These are phyloP conservation scores for Trematomus loennbergii DNA, from an alignment of 2,113 vertebrate genomes.

Conservation along the genomic window DNA sequence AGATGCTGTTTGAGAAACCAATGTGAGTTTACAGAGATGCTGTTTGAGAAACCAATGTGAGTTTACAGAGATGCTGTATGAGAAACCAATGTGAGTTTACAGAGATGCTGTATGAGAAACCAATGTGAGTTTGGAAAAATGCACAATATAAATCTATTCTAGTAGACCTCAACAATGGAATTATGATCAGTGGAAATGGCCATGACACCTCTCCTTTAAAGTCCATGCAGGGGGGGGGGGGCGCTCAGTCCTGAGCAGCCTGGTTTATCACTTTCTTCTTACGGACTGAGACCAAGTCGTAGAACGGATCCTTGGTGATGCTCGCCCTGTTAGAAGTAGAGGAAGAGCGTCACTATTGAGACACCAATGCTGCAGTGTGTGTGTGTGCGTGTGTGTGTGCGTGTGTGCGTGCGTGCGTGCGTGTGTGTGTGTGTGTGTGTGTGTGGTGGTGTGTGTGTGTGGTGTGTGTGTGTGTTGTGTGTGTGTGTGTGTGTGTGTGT, in stretches of 20 bases:
- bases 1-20: no score
- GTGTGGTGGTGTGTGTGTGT: neutral
- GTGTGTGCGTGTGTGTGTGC: neutral
- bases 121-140: no score
- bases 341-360: neutral
- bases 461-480: conserved; percentile 7
- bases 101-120: no score
- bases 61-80: no score
- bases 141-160: no score
- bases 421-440: neutral
- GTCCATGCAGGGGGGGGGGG: neutral
- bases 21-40: no score
- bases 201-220: no score
- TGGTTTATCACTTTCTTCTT: conserved; percentile 93
- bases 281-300: conserved; percentile 91
- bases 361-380: neutral
- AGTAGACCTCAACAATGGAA: no score
- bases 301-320: conserved; percentile 95
- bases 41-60: no score
- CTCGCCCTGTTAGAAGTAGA: conserved; percentile 86
- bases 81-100: no score
- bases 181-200: no score
- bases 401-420: no score
- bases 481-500: neutral
- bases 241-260: conserved; percentile 66